These are phyloP conservation scores for Idaea dimidiata DNA, from an alignment of 2,888 invertebrate genomes.

Conservation along the genomic window DNA sequence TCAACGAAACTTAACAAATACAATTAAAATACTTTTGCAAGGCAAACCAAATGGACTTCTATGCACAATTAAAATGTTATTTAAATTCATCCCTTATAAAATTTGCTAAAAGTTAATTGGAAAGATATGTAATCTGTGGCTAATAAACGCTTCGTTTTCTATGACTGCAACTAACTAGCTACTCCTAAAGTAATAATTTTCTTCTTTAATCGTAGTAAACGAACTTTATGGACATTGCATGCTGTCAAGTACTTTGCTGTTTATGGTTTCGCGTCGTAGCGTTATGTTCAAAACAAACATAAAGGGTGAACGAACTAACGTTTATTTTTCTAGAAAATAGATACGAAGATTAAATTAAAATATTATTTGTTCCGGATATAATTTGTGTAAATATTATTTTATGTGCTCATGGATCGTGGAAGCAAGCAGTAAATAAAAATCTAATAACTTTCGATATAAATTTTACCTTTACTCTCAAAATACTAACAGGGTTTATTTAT, in stretches of 20 bases:
- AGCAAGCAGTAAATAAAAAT: constrained; percentile 6
- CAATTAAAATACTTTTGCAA: background rate
- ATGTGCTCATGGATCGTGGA: constrained; percentile 4
- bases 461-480: background rate
- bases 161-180: constrained; percentile 3
- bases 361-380: constrained; percentile 18
- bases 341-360: constrained; percentile 16
- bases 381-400: constrained; percentile 13
- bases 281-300: constrained; percentile 57
- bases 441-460: background rate
- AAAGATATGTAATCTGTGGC: background rate
- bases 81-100: background rate
- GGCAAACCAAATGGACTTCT: background rate
- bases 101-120: background rate
- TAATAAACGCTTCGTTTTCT: background rate
- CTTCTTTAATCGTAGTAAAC: constrained; percentile 15
- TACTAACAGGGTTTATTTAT: constrained; percentile 8
- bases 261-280: constrained; percentile 59
- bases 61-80: background rate
- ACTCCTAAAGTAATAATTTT: constrained; percentile 5
- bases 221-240: constrained; percentile 33
- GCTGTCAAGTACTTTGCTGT: constrained; percentile 46
- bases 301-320: constrained; percentile 43
- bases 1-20: background rate
- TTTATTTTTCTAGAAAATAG: constrained; percentile 17